A percentile compares a stretch with the other conserved stretches of the same genome.
phyloP scores from a whole-genome alignment of 37 sponge, comb jelly and placozoan species.

The Chondrilla cf. caribensis region DNA sequence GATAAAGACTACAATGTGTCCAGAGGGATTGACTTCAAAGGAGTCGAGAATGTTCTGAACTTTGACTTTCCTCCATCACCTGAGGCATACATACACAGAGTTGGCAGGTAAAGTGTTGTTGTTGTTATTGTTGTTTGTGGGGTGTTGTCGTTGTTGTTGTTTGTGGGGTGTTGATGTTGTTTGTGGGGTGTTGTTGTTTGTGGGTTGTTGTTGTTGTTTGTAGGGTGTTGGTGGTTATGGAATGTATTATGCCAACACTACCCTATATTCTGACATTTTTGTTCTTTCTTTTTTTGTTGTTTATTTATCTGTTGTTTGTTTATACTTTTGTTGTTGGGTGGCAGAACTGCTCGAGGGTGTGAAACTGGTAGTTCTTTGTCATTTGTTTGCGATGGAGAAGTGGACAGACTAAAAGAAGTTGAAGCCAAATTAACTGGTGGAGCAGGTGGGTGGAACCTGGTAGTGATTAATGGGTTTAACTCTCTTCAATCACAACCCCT shows the following conservation, averaged over 20 bases:
- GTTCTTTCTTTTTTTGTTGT: not conserved
- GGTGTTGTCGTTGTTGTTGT: not conserved
- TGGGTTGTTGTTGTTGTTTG: not conserved
- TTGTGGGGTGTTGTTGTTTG: not conserved
- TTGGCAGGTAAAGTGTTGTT: constrained; percentile 73
- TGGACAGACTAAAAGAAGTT: constrained; percentile 38
- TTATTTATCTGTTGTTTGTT: no score
- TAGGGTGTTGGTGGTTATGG: no score
- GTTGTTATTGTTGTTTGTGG: not conserved
- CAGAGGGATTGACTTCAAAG: constrained; percentile 95
- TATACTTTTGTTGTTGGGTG: no score
- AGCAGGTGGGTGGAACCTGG: constrained; percentile 27
- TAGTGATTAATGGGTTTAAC: not conserved
- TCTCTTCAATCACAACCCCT: not conserved
- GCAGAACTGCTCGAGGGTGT: constrained; percentile 88
- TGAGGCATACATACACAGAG: constrained; percentile 88
- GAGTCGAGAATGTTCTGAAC: constrained; percentile 93
- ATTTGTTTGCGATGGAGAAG: constrained; percentile 73
- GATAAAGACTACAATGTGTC: constrained; percentile 87
- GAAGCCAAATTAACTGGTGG: constrained; percentile 50
- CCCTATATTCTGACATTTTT: not conserved
- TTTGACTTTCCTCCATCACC: constrained; percentile 92
- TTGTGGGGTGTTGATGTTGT: not conserved
- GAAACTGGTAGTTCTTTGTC: constrained; percentile 85
- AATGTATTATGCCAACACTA: not conserved